Conservation (phyloP, 2,797 vertebrate species). For the Pangasius sanitwongsei region DNA sequence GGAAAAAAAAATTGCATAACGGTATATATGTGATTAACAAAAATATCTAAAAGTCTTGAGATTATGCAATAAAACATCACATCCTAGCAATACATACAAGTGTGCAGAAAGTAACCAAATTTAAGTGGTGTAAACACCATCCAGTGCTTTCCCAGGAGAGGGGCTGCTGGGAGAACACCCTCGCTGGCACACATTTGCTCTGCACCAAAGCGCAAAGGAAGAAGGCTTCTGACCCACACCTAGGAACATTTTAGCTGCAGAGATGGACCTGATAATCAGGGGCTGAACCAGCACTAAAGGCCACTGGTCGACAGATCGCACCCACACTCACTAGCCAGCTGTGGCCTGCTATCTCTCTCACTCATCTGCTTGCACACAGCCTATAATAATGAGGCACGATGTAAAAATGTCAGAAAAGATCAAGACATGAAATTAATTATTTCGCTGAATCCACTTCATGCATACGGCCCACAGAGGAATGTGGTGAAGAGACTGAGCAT, state of each 20-base stretch:
- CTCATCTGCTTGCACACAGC: conserved; percentile 65
- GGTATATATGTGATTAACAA: background rate
- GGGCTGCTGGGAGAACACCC: background rate
- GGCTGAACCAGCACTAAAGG: conserved; percentile 68
- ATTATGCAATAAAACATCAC: background rate
- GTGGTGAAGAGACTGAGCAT: background rate
- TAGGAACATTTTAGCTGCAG: conserved; percentile 58
- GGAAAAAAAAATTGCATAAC: background rate
- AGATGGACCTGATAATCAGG: conserved; percentile 68
- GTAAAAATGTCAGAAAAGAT: conserved; percentile 57
- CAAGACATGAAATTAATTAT: conserved; percentile 53
- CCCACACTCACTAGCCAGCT: conserved; percentile 54
- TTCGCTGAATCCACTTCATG: conserved; percentile 33
- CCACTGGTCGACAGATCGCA: conserved; percentile 65
- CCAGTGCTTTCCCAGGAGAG: background rate
- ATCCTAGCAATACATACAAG: background rate
- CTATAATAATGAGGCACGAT: conserved; percentile 51
- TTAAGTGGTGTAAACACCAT: background rate
- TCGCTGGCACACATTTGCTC: background rate
- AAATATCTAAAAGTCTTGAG: background rate
- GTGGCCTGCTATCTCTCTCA: conserved; percentile 59
- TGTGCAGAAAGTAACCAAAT: background rate
- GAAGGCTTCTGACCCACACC: background rate
- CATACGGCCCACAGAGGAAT: conserved; percentile 25
- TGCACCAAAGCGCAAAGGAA: conserved; percentile 59